Base-by-base conservation (phyloP, 2,797 vertebrate genomes). In the Lepilemur septentrionalis region DNA sequence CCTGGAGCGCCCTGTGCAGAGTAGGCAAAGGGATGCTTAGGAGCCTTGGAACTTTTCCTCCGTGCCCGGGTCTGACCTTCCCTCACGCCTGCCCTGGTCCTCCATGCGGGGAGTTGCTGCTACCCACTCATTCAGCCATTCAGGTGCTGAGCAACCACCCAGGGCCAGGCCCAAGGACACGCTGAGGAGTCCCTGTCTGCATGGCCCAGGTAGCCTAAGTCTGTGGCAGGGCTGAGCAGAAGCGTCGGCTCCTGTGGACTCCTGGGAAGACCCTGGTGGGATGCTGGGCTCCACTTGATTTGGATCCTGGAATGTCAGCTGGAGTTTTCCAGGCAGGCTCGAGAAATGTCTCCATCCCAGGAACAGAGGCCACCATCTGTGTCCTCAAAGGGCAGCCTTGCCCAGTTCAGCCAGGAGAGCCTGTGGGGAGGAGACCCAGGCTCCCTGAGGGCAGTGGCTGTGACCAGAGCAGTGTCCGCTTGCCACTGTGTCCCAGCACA, bases 331-430 rank as follows among this genome's bases (percentile, higher is more conserved):
- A 18, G 1, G 23, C 13, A 38, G 14, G 11, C 41, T 23, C 52
- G 12, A 25, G n/a, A 57, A 69, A 52, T 46, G 0, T 2, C 0
- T 35, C 83, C 25, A 0, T 41, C 86, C 20, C 32, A 43, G 48
- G 50, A 3, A 55, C 6, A 55, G 69, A n/a, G 10, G 55, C 73
- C 0, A 4, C 0, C 1, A 4, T 15, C 2, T 0, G 28, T 23
- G 25, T 35, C 46, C 88, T 35, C 23, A 8, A 30, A 85, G 69
- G 50, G 57, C 43, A 13, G 48, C 11, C 0, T 0, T 5, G 12
- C 61, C 43, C 20, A 28, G 12, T 14, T 20, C 57, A 4, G 28
- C 5, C 0, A 0, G 14, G 7, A 35, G 23, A 48, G 13, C 2
- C 4, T 4, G 14, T 5, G 23, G 20, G 38, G 28, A 17, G 35